phyloP scores from a whole-genome alignment of 2,888 invertebrate genomes.

The Parelbella ahira region DNA sequence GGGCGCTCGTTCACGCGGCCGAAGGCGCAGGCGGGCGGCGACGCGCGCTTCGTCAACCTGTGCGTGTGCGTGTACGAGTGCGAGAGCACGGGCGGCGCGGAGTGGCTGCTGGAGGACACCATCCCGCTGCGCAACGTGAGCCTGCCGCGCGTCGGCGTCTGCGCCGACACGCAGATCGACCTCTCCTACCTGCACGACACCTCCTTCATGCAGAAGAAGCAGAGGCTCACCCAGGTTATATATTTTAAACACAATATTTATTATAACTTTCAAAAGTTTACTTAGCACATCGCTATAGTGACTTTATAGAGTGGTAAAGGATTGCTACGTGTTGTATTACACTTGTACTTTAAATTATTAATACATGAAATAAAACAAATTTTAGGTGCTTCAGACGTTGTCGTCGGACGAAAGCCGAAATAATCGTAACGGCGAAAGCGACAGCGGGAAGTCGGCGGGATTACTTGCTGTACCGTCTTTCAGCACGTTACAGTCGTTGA shows the following conservation, averaged over 20 bases:
- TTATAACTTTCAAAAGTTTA: no score
- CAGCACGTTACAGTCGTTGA: constrained; percentile 91
- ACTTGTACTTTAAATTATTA: no score
- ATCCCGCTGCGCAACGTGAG: constrained; percentile 96
- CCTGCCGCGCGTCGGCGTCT: constrained; percentile 89
- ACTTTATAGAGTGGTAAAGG: no score
- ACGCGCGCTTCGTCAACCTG: constrained; percentile 91
- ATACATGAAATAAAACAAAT: no score
- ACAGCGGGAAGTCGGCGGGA: constrained; percentile 78
- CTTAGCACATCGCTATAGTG: no score
- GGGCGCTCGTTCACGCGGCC: constrained; percentile 93
- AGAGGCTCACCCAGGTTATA: constrained; percentile 87
- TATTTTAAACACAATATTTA: no score
- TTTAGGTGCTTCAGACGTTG: constrained; percentile 86
- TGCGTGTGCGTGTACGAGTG: constrained; percentile 99
- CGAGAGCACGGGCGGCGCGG: constrained; percentile 96
- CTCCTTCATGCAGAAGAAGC: constrained; percentile 89
- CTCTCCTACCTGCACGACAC: constrained; percentile 90
- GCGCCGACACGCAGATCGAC: constrained; percentile 90
- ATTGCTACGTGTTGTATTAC: no score
- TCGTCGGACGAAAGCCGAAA: constrained; percentile 87
- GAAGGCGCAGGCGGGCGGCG: no score
- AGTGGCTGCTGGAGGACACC: constrained; percentile 97
- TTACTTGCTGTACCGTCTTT: constrained; percentile 94
- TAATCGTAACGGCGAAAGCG: constrained; percentile 78